Conservation (phyloP, 2,888 invertebrate genomes). For the Drosophila nigricruria region DNA sequence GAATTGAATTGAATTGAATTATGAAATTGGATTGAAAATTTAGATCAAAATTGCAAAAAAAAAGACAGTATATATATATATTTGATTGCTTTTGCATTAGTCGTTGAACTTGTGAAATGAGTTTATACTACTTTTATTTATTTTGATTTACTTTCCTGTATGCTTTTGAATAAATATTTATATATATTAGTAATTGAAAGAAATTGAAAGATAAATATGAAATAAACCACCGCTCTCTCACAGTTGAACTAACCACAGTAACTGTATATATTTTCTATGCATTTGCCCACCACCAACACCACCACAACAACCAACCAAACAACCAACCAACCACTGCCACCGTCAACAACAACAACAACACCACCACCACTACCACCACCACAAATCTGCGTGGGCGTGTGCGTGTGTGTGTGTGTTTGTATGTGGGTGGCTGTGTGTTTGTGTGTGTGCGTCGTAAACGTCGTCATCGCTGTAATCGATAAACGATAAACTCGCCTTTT, state of each 20-base stretch:
- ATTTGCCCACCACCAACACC: conserved; percentile 73
- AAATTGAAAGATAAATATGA: conserved; percentile 18
- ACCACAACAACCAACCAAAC: conserved; percentile 43
- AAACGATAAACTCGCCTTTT: conserved; percentile 50
- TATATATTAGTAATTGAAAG: conserved; percentile 36
- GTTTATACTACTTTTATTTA: conserved; percentile 53
- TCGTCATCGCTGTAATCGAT: conserved; percentile 58
- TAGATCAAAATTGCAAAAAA: conserved; percentile 31
- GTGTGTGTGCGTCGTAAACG: conserved; percentile 61
- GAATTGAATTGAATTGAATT: conserved; percentile 22
- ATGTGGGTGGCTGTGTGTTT: conserved; percentile 30
- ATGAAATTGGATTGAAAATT: conserved; percentile 34
- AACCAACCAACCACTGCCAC: conserved; percentile 23
- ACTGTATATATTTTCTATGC: conserved; percentile 80
- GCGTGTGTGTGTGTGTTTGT: conserved; percentile 28
- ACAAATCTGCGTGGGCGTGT: conserved; percentile 11
- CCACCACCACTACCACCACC: conserved; percentile 24
- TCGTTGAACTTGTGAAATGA: conserved; percentile 72
- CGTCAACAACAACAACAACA: conserved; percentile 30
- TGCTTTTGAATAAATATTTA: conserved; percentile 66
- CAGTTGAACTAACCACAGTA: conserved; percentile 76
- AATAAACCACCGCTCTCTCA: conserved; percentile 65
- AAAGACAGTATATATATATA: conserved; percentile 26
- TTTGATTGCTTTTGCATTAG: conserved; percentile 82
- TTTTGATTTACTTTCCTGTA: conserved; percentile 54